Base-by-base conservation (phyloP, 1,140 invertebrate genomes). In the Drosophila lacteicornis region DNA sequence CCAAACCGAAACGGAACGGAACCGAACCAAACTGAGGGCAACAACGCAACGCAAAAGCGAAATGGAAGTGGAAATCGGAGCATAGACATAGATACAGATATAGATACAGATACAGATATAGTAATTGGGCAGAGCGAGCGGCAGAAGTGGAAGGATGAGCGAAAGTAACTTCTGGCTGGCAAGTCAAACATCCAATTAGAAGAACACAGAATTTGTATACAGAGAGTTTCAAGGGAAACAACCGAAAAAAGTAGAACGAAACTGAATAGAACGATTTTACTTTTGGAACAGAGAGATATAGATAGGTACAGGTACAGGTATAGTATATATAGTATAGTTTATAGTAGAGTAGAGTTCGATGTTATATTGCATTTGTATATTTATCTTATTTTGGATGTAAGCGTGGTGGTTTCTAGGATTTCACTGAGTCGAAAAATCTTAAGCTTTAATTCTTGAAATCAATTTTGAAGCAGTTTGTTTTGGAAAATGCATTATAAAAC, bases 161-260 rank as follows among this genome's bases (percentile, higher is more conserved):
- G 67, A 73, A 71, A 78, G 55, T 71, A 83, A 83, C 76, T 84
- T 84, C 67, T 79, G 76, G 80, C 84, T 88, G 75, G 81, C 85
- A 88, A 88, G 84, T 84, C 85, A 88, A 88, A 88, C 85, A 88
- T 88, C 84, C 84, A 88, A 90, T 88, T 83, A 78, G 67, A 83
- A 88, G 56, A 88, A 88, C 65, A 88, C 73, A 78, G 77, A 81
- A 79, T 84, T 56, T 56, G 70, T 87, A 90, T 82, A 88, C 78
- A 83, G 84, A 83, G 84, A 88, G 45, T 86, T 79, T 62, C 25
- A 43, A 61, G 38, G 27, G 51, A 47, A 77, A 68, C 50, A 56
- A 56, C 65, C 56, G 36, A 61, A 65, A 78, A n/a, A 43, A 36
- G 53, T 40, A 56, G 53, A 68, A 55, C 67, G 22, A 17, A 87